Percentiles rank a stretch among this genome's conserved stretches.
phyloP scores from a whole-genome alignment of 1,140 invertebrate species.

The Trinorchestia longiramus region DNA sequence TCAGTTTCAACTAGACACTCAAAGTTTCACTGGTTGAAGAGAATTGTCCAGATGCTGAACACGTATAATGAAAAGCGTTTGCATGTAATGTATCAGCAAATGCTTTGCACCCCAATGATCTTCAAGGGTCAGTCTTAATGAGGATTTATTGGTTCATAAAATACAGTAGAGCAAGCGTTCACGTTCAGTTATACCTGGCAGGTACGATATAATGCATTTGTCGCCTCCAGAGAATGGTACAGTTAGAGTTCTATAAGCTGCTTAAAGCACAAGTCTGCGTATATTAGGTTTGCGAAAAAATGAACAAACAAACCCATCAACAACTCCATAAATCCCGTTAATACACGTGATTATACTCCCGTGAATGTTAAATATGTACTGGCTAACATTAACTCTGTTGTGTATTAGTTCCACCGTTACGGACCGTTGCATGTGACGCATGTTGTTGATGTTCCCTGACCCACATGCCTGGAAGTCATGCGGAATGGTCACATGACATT shows the following conservation, averaged over 20 bases:
- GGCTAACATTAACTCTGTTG: not conserved
- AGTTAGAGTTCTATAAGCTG: not conserved
- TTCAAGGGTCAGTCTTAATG: not conserved
- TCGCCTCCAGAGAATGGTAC: not conserved
- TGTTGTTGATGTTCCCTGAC: not conserved
- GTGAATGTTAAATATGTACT: not conserved
- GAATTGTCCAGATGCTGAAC: not conserved
- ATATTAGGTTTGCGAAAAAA: not conserved
- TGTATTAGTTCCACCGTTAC: not conserved
- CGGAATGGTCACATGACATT: not conserved
- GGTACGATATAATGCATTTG: not conserved
- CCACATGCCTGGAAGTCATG: not conserved
- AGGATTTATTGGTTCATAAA: not conserved
- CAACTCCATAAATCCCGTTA: not conserved
- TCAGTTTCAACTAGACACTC: not conserved
- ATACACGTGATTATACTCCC: not conserved
- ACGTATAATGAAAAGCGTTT: not conserved
- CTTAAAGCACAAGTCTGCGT: not conserved
- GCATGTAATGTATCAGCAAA: not conserved
- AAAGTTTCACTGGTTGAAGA: not conserved
- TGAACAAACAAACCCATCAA: not conserved
- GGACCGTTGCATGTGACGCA: not conserved
- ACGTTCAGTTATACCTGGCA: not conserved
- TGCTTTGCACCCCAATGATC: not conserved
- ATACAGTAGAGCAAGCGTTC: not conserved